Percentiles rank a stretch among this genome's conserved stretches.
These are phyloP conservation scores for Drosophila ambigua DNA, from an alignment of 1,140 invertebrate species.

Conservation along the genomic window DNA sequence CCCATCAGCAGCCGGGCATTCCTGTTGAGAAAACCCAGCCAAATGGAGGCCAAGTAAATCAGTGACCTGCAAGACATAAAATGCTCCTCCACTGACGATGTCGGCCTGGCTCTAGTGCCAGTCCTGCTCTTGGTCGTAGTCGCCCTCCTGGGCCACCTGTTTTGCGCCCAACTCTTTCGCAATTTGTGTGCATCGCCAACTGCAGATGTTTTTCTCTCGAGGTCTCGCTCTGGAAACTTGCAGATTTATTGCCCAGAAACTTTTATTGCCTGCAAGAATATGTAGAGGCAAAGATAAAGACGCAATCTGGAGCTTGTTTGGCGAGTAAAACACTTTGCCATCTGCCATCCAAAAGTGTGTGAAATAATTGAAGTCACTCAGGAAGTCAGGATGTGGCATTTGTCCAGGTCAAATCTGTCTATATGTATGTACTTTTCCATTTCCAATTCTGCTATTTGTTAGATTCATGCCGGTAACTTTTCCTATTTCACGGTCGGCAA, in stretches of 20 bases:
- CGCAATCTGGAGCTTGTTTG: constrained; percentile 78
- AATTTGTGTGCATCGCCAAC: constrained; percentile 61
- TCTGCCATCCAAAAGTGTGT: constrained; percentile 52
- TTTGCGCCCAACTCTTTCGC: constrained; percentile 66
- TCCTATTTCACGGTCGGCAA: too few species aligned
- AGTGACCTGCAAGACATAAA: constrained; percentile 73
- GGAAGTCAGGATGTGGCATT: constrained; percentile 17
- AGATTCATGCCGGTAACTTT: background rate
- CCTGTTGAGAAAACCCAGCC: constrained; percentile 8
- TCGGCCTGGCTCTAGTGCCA: background rate
- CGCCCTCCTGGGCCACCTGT: constrained; percentile 51
- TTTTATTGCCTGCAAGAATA: constrained; percentile 80
- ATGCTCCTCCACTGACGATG: constrained; percentile 3
- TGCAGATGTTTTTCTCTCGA: constrained; percentile 66
- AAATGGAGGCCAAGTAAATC: constrained; percentile 74
- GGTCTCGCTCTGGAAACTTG: constrained; percentile 78
- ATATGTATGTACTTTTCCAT: background rate
- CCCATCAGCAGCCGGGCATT: background rate
- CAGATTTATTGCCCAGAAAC: constrained; percentile 80
- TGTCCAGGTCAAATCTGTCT: constrained; percentile 36
- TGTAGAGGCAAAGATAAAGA: constrained; percentile 70
- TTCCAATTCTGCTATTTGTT: background rate
- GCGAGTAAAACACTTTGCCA: constrained; percentile 68
- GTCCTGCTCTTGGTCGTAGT: constrained; percentile 13
- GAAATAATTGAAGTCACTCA: constrained; percentile 53